These are phyloP conservation scores for Zootoca vivipara DNA, from an alignment of 2,113 vertebrate genomes.

Conservation along the genomic window DNA sequence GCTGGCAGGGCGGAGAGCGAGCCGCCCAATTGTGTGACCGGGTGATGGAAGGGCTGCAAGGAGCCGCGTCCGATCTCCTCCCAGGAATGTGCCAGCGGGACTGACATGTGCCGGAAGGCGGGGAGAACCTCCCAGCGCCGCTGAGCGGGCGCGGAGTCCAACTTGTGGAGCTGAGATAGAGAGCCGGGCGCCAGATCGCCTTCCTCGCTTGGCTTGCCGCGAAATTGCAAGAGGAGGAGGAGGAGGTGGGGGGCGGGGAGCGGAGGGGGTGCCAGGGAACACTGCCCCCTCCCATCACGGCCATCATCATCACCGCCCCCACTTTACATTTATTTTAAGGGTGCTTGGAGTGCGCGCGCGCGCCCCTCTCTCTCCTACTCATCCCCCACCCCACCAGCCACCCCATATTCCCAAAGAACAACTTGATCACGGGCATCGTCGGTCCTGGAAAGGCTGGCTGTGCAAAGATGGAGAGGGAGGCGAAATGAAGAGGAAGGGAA, in stretches of 20 bases:
- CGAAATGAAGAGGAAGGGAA: slow-evolving; percentile 58
- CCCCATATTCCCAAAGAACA: slow-evolving; percentile 54
- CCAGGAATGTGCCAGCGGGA: slow-evolving; percentile 49
- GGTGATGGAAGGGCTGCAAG: slow-evolving; percentile 41
- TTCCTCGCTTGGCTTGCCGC: slow-evolving; percentile 19
- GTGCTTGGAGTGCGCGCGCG: not conserved
- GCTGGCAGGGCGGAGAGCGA: slow-evolving; percentile 42
- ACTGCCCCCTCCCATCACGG: not conserved
- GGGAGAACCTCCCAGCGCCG: slow-evolving; percentile 45
- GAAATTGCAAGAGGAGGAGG: slow-evolving; percentile 25
- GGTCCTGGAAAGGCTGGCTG: slow-evolving; percentile 37
- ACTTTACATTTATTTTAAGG: not conserved
- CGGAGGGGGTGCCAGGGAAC: slow-evolving; percentile 26
- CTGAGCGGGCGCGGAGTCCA: slow-evolving; percentile 50
- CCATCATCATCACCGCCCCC: not conserved
- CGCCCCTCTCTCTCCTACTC: not conserved
- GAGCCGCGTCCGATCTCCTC: slow-evolving; percentile 34
- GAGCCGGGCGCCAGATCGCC: slow-evolving; percentile 51
- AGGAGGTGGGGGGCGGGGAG: not conserved
- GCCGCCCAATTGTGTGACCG: slow-evolving; percentile 48
- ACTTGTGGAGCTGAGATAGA: slow-evolving; percentile 66
- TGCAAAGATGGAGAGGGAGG: slow-evolving; percentile 64
- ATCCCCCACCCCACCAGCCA: not conserved
- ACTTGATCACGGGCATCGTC: slow-evolving; percentile 48
- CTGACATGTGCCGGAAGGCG: slow-evolving; percentile 52